These are phyloP conservation scores for Pelochelys cantorii DNA, from an alignment of 2,797 vertebrate species.

Conservation along the genomic window DNA sequence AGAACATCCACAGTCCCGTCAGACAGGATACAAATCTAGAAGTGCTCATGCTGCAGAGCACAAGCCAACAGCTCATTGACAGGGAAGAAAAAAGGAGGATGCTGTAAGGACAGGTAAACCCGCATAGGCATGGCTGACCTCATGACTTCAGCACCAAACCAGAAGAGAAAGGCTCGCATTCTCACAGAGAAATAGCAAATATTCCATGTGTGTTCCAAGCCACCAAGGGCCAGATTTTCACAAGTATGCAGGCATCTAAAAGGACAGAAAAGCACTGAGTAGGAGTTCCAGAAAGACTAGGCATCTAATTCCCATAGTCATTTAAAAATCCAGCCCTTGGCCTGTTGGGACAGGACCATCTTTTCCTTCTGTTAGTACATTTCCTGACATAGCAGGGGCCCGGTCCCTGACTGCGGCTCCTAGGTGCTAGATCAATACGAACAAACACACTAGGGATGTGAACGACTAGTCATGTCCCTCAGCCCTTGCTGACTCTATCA, in stretches of 20 bases:
- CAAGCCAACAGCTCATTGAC: background rate
- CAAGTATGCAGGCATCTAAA: constrained; percentile 5
- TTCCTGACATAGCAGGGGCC: constrained; percentile 3
- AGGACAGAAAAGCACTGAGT: background rate
- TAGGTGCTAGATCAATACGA: background rate
- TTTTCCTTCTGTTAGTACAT: background rate
- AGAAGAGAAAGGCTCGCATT: background rate
- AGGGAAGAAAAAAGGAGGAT: background rate
- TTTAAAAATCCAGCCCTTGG: background rate
- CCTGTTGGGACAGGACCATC: background rate
- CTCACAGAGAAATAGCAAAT: constrained; percentile 28
- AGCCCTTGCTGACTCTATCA: no score
- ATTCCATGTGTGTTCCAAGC: constrained; percentile 17
- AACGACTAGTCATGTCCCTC: no score
- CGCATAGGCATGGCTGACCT: background rate
- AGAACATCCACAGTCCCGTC: constrained; percentile 23
- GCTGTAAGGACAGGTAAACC: background rate
- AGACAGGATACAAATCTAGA: constrained; percentile 23
- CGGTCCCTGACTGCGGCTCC: background rate
- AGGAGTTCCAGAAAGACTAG: background rate
- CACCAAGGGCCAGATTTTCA: constrained; percentile 23
- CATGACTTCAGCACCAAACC: background rate
- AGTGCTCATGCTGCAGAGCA: background rate
- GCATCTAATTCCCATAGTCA: background rate
- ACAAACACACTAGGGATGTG: background rate